phyloP scores from a whole-genome alignment of 2,888 invertebrate genomes.

The Lasioglossum vierecki region DNA sequence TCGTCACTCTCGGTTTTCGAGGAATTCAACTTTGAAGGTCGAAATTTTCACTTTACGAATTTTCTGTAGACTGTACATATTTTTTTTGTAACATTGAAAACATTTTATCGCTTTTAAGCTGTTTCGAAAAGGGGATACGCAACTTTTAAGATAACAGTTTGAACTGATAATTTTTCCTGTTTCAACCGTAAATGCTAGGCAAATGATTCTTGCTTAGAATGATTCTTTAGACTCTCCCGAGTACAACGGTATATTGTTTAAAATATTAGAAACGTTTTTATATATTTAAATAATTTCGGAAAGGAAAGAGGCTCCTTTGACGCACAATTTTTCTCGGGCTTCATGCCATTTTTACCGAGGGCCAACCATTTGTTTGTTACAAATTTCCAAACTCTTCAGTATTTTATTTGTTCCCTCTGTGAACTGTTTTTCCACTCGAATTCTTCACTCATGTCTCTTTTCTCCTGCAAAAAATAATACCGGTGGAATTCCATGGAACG shows the following conservation, averaged over 20 bases:
- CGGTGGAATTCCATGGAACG: constrained; percentile 30
- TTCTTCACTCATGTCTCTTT: constrained; percentile 34
- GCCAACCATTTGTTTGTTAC: not conserved
- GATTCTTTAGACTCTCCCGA: not conserved
- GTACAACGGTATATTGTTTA: not conserved
- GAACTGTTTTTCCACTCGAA: constrained; percentile 37
- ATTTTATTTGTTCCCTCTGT: constrained; percentile 33
- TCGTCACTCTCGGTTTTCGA: not conserved
- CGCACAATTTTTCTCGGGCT: not conserved
- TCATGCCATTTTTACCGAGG: not conserved
- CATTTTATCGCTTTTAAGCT: not conserved
- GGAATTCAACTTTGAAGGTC: not conserved
- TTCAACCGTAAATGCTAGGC: not conserved
- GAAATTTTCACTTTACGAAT: not conserved
- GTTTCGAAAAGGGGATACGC: not conserved
- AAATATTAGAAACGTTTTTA: not conserved
- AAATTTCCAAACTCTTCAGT: constrained; percentile 38
- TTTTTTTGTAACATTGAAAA: not conserved
- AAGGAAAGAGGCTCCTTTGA: not conserved
- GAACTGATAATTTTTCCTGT: not conserved
- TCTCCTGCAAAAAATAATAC: constrained; percentile 27
- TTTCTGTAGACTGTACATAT: not conserved
- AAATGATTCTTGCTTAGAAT: not conserved
- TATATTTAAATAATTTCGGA: not conserved
- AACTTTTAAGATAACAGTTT: not conserved